Percentiles rank a stretch among this genome's conserved stretches.
Evolutionary conservation across 2,113 vertebrate genomes (phyloP).

Genomic region (Microcebus griseorufus): DNA sequence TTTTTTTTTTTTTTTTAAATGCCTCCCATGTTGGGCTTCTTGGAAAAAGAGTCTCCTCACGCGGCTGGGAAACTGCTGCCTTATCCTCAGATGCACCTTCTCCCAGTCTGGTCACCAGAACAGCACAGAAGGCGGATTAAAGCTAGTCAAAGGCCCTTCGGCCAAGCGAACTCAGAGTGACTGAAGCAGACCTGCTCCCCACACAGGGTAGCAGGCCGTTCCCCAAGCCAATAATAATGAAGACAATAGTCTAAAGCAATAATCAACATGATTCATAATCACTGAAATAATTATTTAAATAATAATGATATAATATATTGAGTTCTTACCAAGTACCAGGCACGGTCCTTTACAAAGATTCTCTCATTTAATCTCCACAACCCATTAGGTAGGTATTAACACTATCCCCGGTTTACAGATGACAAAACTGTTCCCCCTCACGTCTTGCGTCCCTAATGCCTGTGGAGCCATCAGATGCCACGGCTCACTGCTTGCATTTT

Average conservation of each 20-base stretch:
- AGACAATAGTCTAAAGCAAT: background rate
- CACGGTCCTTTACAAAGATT: background rate
- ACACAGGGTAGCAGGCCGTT: background rate
- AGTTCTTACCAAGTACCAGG: background rate
- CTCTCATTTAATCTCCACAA: background rate
- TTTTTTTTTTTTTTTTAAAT: no score
- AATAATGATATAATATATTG: background rate
- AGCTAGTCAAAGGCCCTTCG: background rate
- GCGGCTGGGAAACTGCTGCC: background rate
- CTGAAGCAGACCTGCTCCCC: background rate
- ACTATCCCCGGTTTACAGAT: background rate
- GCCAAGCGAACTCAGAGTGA: background rate
- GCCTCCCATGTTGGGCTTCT: background rate
- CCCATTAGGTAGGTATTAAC: background rate
- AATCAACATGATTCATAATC: background rate
- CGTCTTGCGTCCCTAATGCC: background rate
- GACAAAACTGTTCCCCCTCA: background rate
- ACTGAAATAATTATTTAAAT: background rate
- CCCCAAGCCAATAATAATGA: background rate
- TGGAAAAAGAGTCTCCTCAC: background rate
- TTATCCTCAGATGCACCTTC: background rate
- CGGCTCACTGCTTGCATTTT: no score
- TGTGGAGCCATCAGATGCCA: background rate
- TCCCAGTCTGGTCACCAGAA: background rate
- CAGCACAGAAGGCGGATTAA: background rate